These are phyloP conservation scores for Tetrax tetrax DNA, from an alignment of 2,113 vertebrate species.

Conservation along the genomic window DNA sequence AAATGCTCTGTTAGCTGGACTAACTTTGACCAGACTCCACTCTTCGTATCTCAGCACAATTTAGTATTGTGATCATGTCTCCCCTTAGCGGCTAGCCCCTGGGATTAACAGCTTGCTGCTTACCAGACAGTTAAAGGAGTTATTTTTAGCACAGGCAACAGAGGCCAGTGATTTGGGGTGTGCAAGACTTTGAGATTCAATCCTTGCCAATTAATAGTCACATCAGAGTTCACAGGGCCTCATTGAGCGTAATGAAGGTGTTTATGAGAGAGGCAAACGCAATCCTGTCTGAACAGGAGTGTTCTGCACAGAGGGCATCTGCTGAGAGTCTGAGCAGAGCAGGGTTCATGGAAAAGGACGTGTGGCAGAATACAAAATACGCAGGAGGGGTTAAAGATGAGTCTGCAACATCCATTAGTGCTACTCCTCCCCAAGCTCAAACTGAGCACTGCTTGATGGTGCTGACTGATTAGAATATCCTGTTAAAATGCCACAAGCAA, in stretches of 20 bases:
- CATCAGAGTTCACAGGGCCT: background rate
- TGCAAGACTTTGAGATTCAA: background rate
- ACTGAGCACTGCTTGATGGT: background rate
- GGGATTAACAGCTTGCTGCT: slow-evolving; percentile 21
- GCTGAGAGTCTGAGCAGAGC: background rate
- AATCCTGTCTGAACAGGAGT: background rate
- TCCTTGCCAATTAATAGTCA: background rate
- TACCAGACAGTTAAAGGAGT: background rate
- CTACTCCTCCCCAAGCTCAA: background rate
- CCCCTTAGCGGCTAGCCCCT: background rate
- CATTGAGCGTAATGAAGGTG: background rate
- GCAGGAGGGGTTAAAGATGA: background rate
- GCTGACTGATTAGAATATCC: background rate
- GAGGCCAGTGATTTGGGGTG: background rate
- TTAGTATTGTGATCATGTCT: background rate
- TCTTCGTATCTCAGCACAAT: background rate
- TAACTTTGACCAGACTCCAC: background rate
- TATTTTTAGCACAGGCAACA: background rate
- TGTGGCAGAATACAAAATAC: background rate
- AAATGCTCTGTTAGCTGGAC: background rate
- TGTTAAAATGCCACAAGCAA: background rate
- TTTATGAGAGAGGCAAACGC: background rate
- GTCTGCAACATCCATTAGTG: background rate
- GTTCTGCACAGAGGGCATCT: background rate
- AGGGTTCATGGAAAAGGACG: background rate